Evolutionary conservation across 2,797 vertebrate species (phyloP), one percentile per base, ranked within the genome.

Genomic region (Falco rusticolus): DNA sequence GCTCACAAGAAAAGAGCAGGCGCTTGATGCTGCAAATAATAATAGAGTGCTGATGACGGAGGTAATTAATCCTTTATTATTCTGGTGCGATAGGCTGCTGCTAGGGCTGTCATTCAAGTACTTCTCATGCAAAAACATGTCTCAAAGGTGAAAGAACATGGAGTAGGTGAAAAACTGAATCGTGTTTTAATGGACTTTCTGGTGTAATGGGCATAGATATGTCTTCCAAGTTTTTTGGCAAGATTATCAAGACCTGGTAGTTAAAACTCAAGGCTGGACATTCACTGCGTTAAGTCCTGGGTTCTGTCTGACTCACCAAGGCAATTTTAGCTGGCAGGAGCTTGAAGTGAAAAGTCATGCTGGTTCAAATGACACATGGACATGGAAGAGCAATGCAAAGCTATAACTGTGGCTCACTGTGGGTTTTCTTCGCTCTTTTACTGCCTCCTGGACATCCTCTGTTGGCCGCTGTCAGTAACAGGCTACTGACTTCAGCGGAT

Each of bases 31-130:
- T 96, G 57, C 92, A 96, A 96, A 89, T 94, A 96, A 89, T 92
- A 95, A 90, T 84, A 72, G 84, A 91, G 84, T 86, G 81, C 57
- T 87, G 89, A 90, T 74, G 91, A 92, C 0, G 24, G 91, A 88
- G 89, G 90, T 90, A 96, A 94, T 96, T 94, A 97, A 93, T 96
- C 89, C 93, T 86, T 91, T 78, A 86, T 95, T 95, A 94, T 89
- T 94, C 87, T 72, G 82, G 76, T 51, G 82, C 84, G 93, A 95
- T 97, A 92, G 90, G 89, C 91, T 92, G 84, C 90, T 95, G 82
- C 81, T 93, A 65, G 66, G 54, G 59, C 74, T 96, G 94, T 84
- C 93, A 86, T 69, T 93, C 89, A 91, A 85, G 76, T 26, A 72
- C 87, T 95, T 96, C 75, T 93, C 65, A 78, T 80, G 86, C 82